phyloP scores from a whole-genome alignment of 1,140 invertebrate species.

The Leptonema lineaticorne region DNA sequence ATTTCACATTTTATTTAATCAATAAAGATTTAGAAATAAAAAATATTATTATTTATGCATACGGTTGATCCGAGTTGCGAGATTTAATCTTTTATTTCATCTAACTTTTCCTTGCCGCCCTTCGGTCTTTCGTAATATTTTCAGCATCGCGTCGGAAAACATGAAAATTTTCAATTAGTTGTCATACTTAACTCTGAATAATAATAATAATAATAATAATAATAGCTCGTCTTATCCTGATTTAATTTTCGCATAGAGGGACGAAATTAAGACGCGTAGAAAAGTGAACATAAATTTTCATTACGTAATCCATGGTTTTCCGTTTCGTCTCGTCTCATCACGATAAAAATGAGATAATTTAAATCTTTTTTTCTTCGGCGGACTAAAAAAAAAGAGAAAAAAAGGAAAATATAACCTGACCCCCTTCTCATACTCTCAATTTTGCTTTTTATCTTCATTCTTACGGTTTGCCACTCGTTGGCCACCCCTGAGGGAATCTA shows the following conservation, averaged over 20 bases:
- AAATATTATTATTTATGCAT: background rate
- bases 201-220: conserved; percentile 11
- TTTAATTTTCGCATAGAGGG: conserved; percentile 17
- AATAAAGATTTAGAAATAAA: no score
- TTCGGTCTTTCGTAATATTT: background rate
- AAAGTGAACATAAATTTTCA: conserved; percentile 27
- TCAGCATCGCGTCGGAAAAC: background rate
- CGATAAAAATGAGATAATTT: conserved; percentile 24
- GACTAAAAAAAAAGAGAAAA: background rate
- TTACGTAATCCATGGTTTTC: conserved; percentile 23
- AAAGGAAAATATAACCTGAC: no score
- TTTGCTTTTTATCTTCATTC: no score
- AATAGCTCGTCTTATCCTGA: conserved; percentile 17
- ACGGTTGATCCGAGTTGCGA: background rate
- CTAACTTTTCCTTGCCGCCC: background rate
- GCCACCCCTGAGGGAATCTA: no score
- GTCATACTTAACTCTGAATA: no score
- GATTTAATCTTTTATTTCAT: conserved; percentile 5
- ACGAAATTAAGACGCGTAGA: conserved; percentile 24
- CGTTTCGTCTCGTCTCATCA: conserved; percentile 11
- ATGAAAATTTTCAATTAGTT: conserved; percentile 29
- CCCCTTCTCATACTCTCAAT: no score
- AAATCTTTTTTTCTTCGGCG: background rate
- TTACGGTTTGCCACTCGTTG: no score
- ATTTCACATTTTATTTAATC: no score